phyloP scores from a whole-genome alignment of 2,888 invertebrate species.

The Rapana venosa region DNA sequence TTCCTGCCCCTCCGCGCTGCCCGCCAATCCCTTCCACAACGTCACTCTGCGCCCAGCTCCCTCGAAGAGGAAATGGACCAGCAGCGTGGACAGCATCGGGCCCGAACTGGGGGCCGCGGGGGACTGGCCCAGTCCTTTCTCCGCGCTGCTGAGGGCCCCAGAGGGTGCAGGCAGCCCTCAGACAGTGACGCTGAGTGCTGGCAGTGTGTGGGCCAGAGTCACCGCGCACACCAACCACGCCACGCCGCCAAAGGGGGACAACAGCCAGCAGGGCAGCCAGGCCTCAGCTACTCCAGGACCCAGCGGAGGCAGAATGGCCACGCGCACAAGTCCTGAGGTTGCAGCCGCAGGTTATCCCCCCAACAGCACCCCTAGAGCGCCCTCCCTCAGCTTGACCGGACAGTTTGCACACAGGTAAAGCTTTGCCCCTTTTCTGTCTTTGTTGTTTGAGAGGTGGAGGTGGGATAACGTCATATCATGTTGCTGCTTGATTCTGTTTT shows the following conservation, averaged over 20 bases:
- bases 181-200: background rate
- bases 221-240: background rate
- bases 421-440: no score
- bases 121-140: background rate
- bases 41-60: background rate
- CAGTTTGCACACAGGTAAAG: constrained; percentile 42
- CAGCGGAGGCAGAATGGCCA: constrained; percentile 31
- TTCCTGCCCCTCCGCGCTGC: background rate
- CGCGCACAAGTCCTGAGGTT: constrained; percentile 4
- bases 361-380: constrained; percentile 21
- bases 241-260: background rate
- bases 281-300: background rate
- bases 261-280: background rate
- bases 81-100: constrained; percentile 41
- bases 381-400: constrained; percentile 38
- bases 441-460: no score
- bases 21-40: background rate
- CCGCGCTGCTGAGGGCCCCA: background rate
- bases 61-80: background rate
- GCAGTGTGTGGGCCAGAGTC: constrained; percentile 39
- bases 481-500: no score
- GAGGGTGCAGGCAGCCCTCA: background rate
- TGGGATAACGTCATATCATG: no score
- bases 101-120: background rate
- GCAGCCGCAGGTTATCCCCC: background rate